Evolutionary conservation across 1,140 invertebrate genomes (phyloP).

Genomic region (Sinella curviseta): DNA sequence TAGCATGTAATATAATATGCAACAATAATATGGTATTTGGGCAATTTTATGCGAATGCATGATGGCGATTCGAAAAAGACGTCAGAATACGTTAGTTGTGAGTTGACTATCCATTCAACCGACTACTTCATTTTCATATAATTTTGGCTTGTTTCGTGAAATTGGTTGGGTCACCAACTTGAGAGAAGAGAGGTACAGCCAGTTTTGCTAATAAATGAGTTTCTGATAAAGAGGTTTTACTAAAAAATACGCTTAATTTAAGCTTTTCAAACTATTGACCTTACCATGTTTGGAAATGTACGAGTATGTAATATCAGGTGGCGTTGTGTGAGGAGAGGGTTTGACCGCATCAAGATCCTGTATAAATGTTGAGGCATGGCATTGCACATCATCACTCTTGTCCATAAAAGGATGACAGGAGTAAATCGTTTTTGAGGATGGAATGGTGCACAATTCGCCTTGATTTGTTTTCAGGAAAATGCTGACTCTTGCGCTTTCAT

Average conservation of each 20-base stretch:
- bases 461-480: not conserved
- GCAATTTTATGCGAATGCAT: too few species aligned
- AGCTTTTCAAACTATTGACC: slow-evolving; percentile 1
- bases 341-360: not conserved
- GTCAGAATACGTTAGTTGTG: too few species aligned
- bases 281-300: slow-evolving; percentile 17
- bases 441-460: not conserved
- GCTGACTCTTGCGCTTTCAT: too few species aligned
- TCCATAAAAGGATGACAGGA: not conserved
- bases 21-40: too few species aligned
- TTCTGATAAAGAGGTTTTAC: not conserved
- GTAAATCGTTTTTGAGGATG: not conserved
- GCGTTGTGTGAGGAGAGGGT: not conserved
- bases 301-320: not conserved
- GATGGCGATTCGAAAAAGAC: too few species aligned
- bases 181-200: not conserved
- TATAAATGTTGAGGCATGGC: not conserved
- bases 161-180: too few species aligned
- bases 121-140: not conserved
- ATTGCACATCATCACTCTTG: not conserved
- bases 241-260: not conserved
- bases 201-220: not conserved
- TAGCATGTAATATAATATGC: too few species aligned
- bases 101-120: not conserved
- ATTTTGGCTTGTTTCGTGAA: not conserved